A percentile compares a stretch with the other conserved stretches of the same genome.
phyloP scores from a whole-genome alignment of 2,888 invertebrate genomes.

The Brachynemurus nebulosus region DNA sequence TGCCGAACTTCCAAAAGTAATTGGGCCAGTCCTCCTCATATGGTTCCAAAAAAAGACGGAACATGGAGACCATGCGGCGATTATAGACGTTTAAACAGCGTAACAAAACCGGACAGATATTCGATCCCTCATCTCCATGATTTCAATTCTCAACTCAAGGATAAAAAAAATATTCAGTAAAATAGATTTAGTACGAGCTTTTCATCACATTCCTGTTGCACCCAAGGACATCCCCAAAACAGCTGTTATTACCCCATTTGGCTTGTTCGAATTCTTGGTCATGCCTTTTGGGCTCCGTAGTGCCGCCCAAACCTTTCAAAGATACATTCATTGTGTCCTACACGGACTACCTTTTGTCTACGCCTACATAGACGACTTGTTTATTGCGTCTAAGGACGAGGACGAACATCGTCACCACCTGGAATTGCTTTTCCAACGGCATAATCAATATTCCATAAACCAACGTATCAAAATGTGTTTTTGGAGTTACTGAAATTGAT shows the following conservation, averaged over 20 bases:
- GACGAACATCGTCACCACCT: too few species aligned
- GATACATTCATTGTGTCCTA: neutral
- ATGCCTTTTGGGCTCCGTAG: constrained; percentile 24
- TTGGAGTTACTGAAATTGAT: neutral
- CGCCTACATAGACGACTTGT: neutral
- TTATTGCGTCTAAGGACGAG: too few species aligned
- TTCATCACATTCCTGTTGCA: constrained; percentile 26
- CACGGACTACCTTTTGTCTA: neutral
- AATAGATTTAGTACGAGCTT: constrained; percentile 25
- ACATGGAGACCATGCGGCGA: constrained; percentile 27
- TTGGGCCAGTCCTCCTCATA: constrained; percentile 23
- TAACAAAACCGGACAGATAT: constrained; percentile 24
- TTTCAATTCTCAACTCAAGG: constrained; percentile 17
- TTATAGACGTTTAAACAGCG: constrained; percentile 26
- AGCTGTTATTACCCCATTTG: constrained; percentile 24
- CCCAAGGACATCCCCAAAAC: constrained; percentile 26
- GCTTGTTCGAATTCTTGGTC: too few species aligned
- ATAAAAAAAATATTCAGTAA: constrained; percentile 10
- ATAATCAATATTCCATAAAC: neutral
- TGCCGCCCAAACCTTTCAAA: constrained; percentile 20
- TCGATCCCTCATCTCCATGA: constrained; percentile 24
- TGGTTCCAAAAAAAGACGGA: constrained; percentile 20
- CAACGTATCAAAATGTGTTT: neutral
- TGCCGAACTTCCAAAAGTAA: constrained; percentile 21
- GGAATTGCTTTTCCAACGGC: neutral